phyloP scores from a whole-genome alignment of 2,888 invertebrate genomes.

The Blomia tropicalis region DNA sequence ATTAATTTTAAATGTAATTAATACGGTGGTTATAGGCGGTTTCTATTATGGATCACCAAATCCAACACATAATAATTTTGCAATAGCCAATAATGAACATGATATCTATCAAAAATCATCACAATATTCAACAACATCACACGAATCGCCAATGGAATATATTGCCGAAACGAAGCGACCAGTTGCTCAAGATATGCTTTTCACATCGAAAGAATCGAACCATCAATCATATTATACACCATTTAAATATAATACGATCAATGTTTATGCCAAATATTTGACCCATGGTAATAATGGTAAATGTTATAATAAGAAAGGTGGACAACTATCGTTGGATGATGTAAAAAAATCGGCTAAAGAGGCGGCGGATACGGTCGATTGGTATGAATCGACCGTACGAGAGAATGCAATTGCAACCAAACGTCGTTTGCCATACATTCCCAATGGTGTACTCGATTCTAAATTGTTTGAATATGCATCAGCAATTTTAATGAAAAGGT shows the following conservation, averaged over 20 bases:
- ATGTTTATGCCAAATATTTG: constrained; percentile 19
- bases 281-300: constrained; percentile 2
- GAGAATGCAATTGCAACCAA: background rate
- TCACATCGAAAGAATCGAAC: constrained; percentile 5
- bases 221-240: constrained; percentile 12
- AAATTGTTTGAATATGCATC: constrained; percentile 23
- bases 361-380: constrained; percentile 13
- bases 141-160: background rate
- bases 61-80: constrained; percentile 1
- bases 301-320: background rate
- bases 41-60: too few relatives aligned
- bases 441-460: constrained; percentile 14
- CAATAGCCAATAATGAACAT: background rate
- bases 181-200: constrained; percentile 22
- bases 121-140: background rate
- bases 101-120: constrained; percentile 1
- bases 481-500: background rate
- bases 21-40: too few relatives aligned
- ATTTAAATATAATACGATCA: constrained; percentile 19
- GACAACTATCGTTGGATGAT: constrained; percentile 3
- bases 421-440: constrained; percentile 4
- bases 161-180: background rate
- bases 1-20: too few relatives aligned
- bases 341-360: constrained; percentile 11
- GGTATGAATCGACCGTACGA: constrained; percentile 12